A percentile compares a stretch with the other conserved stretches of the same genome.
Evolutionary conservation across 2,888 invertebrate species (phyloP).

Genomic region (Phytoseiulus persimilis): DNA sequence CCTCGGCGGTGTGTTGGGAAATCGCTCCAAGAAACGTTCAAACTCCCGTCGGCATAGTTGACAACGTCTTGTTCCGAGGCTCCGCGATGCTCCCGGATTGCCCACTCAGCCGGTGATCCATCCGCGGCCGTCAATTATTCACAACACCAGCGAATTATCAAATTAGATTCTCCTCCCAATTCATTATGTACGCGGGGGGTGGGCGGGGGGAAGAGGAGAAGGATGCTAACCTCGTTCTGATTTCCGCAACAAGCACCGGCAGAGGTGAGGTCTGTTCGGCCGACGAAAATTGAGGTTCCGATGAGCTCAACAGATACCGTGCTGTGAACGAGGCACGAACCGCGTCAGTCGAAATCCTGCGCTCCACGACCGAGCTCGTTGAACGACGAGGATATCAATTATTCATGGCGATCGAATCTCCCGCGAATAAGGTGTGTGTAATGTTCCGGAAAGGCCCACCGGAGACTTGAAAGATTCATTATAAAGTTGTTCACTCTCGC

Average conservation of each 20-base stretch:
- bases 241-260: background rate
- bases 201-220: background rate
- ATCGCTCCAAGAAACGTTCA: too few species aligned
- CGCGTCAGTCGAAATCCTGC: background rate
- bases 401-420: background rate
- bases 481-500: background rate
- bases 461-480: background rate
- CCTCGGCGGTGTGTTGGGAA: too few species aligned
- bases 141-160: background rate
- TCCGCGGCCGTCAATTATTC: background rate
- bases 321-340: background rate
- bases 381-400: background rate
- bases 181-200: background rate
- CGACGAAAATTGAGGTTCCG: background rate
- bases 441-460: background rate
- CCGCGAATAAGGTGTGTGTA: background rate
- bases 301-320: too few species aligned
- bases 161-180: background rate
- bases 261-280: background rate
- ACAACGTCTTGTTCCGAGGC: too few species aligned
- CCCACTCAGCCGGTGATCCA: background rate
- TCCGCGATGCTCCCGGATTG: background rate
- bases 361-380: background rate
- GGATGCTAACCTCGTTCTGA: background rate
- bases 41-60: too few species aligned